phyloP scores from a whole-genome alignment of 2,888 invertebrate species.

The Agrotis puta region DNA sequence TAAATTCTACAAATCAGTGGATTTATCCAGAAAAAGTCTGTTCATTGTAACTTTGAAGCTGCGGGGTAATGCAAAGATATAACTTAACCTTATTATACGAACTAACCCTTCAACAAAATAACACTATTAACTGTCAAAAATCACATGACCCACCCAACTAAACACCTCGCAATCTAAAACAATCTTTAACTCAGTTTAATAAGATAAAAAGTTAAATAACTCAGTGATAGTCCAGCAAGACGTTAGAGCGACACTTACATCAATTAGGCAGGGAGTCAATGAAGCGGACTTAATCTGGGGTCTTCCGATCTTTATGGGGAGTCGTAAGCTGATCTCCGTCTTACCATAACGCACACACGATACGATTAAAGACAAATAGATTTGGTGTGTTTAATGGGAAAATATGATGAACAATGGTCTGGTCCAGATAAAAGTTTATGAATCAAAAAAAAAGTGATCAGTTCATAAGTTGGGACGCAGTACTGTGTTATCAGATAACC shows the following conservation, averaged over 20 bases:
- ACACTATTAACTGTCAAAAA: background rate
- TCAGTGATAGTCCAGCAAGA: background rate
- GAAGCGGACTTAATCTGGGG: constrained; percentile 43
- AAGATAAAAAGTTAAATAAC: constrained; percentile 10
- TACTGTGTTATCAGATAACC: no score
- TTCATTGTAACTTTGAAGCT: no score
- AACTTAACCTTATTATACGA: no score
- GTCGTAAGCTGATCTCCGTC: constrained; percentile 31
- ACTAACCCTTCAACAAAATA: background rate
- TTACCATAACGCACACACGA: constrained; percentile 32
- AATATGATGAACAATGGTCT: background rate
- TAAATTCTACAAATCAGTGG: no score
- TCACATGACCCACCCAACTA: background rate
- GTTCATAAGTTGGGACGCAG: no score
- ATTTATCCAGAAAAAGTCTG: no score
- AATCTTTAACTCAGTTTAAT: constrained; percentile 11
- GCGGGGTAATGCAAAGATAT: no score
- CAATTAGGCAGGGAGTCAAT: constrained; percentile 51
- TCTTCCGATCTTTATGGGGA: constrained; percentile 41
- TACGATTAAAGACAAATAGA: background rate
- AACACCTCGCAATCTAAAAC: background rate
- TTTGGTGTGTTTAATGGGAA: background rate
- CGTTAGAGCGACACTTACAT: constrained; percentile 40
- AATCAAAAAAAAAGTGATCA: no score
- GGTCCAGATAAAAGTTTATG: background rate